phyloP scores from a whole-genome alignment of 1,140 invertebrate genomes.

The Leptinotarsa lineolata region DNA sequence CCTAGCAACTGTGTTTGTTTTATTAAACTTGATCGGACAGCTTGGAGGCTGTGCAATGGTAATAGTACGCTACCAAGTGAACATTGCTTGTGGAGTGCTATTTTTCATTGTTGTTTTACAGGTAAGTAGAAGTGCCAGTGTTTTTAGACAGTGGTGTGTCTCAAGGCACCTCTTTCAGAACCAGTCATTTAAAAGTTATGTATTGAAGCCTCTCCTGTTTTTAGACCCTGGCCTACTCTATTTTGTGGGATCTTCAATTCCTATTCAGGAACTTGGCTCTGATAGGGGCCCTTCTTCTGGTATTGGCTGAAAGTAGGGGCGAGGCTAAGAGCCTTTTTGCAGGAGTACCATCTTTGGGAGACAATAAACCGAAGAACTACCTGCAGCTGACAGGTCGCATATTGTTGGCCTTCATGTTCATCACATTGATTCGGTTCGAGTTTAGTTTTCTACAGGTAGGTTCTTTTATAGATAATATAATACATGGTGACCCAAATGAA shows the following conservation, averaged over 20 bases:
- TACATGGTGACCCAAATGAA: too few species aligned
- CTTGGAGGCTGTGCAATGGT: conserved; percentile 95
- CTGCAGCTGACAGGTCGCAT: conserved; percentile 95
- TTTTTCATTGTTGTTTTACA: conserved; percentile 97
- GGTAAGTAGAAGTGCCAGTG: conserved; percentile 59
- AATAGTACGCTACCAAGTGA: conserved; percentile 88
- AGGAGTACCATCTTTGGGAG: conserved; percentile 93
- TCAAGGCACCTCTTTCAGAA: too few species aligned
- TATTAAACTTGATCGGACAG: conserved; percentile 94
- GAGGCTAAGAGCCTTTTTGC: conserved; percentile 95
- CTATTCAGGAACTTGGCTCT: conserved; percentile 93
- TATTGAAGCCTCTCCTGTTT: conserved; percentile 46
- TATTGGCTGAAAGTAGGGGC: conserved; percentile 91
- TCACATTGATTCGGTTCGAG: conserved; percentile 94
- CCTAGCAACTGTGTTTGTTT: conserved; percentile 87
- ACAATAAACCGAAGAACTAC: conserved; percentile 98
- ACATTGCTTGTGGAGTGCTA: conserved; percentile 90
- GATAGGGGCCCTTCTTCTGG: conserved; percentile 91
- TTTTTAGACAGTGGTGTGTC: too few species aligned
- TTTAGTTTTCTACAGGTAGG: conserved; percentile 83
- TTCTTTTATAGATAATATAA: too few species aligned
- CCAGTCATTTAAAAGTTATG: too few species aligned
- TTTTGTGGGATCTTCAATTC: conserved; percentile 98
- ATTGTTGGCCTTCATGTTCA: conserved; percentile 97
- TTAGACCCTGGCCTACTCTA: conserved; percentile 96